Evolutionary conservation across 1,140 invertebrate species (phyloP).

Genomic region (Pinna nobilis): DNA sequence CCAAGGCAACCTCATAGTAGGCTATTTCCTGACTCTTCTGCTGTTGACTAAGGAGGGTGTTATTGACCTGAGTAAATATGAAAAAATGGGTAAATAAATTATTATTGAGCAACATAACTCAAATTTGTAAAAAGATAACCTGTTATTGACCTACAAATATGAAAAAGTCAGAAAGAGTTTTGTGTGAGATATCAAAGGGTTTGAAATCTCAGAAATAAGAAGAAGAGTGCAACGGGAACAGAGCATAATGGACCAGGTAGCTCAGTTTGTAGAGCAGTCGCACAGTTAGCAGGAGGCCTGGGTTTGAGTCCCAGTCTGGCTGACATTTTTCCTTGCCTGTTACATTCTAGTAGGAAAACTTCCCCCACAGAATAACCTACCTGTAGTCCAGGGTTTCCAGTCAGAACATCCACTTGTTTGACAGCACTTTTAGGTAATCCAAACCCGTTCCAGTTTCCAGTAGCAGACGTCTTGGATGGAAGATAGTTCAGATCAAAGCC

Average conservation of each 20-base stretch:
- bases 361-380: background rate
- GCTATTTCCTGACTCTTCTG: slow-evolving; percentile 38
- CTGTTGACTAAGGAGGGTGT: slow-evolving; percentile 4
- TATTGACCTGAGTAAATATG: background rate
- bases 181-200: no score
- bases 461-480: slow-evolving; percentile 29
- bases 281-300: no score
- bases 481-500: slow-evolving; percentile 52
- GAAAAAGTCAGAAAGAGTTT: no score
- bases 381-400: slow-evolving; percentile 26
- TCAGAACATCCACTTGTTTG: slow-evolving; percentile 27
- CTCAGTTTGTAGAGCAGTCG: no score
- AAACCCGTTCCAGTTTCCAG: slow-evolving; percentile 60
- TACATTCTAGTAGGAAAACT: no score
- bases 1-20: slow-evolving; percentile 60
- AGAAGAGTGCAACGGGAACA: background rate
- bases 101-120: background rate
- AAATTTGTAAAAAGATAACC: background rate
- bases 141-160: no score
- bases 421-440: slow-evolving; percentile 25
- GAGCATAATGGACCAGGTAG: no score
- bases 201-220: no score
- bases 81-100: background rate
- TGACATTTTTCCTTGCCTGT: no score
- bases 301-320: no score